Evolutionary conservation across 2,113 vertebrate species (phyloP).

Genomic region (Cnemophilus loriae): DNA sequence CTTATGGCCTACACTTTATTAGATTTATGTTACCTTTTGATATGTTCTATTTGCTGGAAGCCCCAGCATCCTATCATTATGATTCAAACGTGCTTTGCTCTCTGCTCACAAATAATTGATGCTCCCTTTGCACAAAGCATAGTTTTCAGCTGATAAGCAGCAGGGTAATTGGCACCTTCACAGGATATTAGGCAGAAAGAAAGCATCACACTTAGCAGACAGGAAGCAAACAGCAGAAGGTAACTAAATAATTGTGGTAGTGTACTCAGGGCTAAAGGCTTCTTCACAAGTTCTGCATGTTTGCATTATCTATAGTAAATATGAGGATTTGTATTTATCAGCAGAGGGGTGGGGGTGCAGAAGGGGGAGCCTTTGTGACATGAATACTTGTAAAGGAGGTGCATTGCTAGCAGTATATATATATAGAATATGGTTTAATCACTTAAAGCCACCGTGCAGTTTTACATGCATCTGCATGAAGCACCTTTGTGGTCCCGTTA

Average conservation of each 20-base stretch:
- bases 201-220: constrained; percentile 48
- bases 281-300: constrained; percentile 5
- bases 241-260: constrained; percentile 49
- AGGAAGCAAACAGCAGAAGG: constrained; percentile 56
- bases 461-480: background rate
- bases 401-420: background rate
- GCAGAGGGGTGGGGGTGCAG: background rate
- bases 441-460: background rate
- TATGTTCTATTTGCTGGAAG: constrained; percentile 69
- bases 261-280: constrained; percentile 14
- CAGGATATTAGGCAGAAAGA: constrained; percentile 62
- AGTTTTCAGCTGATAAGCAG: constrained; percentile 75
- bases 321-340: constrained; percentile 11
- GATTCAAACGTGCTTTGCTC: constrained; percentile 68
- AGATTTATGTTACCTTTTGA: constrained; percentile 69
- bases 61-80: constrained; percentile 67
- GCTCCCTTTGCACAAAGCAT: constrained; percentile 70
- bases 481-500: background rate
- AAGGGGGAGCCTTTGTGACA: background rate
- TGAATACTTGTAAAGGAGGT: background rate
- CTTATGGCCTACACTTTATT: constrained; percentile 68
- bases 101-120: constrained; percentile 80
- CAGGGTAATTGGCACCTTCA: constrained; percentile 71
- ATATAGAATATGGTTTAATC: background rate
- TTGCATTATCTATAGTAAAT: constrained; percentile 36